These are phyloP conservation scores for Bathynomus jamesi DNA, from an alignment of 1,140 invertebrate genomes.

Conservation along the genomic window DNA sequence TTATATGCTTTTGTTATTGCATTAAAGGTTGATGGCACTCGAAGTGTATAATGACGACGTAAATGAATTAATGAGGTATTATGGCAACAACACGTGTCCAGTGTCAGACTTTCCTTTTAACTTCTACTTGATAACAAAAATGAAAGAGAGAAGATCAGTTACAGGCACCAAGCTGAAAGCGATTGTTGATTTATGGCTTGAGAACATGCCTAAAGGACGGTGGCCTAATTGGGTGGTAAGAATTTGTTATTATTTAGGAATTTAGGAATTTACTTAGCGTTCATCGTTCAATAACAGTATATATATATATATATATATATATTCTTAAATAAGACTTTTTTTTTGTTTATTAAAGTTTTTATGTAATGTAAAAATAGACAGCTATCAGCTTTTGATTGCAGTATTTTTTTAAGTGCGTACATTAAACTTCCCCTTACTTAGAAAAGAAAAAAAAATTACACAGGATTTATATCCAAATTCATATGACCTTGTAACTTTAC, in stretches of 20 bases:
- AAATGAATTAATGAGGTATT: conserved; percentile 39
- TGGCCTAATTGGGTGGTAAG: conserved; percentile 49
- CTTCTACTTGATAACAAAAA: conserved; percentile 21
- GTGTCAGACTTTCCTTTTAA: conserved; percentile 42
- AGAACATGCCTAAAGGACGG: conserved; percentile 19
- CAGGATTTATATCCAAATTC: too few relatives aligned
- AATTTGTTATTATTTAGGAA: neutral
- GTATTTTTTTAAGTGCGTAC: too few relatives aligned
- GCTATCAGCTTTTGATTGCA: too few relatives aligned
- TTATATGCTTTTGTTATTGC: too few relatives aligned
- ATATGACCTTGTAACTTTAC: too few relatives aligned
- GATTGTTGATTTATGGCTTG: conserved; percentile 12
- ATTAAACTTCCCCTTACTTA: too few relatives aligned
- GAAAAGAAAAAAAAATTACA: too few relatives aligned
- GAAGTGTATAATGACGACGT: conserved; percentile 8
- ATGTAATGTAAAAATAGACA: too few relatives aligned
- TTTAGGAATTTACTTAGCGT: neutral
- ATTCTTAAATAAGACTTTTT: neutral
- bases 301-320: conserved; percentile 3
- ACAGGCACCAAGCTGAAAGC: conserved; percentile 11
- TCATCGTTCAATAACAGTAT: neutral
- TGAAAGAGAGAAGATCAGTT: conserved; percentile 1
- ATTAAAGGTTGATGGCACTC: neutral
- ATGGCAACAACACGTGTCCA: conserved; percentile 32
- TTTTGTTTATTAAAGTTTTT: too few relatives aligned